A percentile compares a stretch with the other conserved stretches of the same genome.
phyloP scores from a whole-genome alignment of 2,113 vertebrate genomes.

The Sinocyclocheilus rhinocerous region DNA sequence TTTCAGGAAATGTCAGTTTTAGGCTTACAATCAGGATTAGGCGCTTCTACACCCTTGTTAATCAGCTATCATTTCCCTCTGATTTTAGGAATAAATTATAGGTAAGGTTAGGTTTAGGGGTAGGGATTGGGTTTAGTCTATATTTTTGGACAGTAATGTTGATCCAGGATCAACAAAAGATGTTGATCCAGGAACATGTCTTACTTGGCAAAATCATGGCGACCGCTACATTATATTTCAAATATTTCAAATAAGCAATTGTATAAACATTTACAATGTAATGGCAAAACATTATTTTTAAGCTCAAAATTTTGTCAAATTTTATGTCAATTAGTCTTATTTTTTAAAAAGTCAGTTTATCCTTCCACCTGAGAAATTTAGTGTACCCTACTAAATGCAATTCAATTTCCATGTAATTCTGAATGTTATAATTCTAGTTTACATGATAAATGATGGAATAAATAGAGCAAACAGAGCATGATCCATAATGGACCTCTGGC shows the following conservation, averaged over 20 bases:
- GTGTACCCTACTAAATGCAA: background rate
- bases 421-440: background rate
- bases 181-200: no score
- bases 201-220: no score
- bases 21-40: no score
- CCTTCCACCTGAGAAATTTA: background rate
- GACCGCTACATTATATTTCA: background rate
- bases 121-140: no score
- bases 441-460: background rate
- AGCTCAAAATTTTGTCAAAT: background rate
- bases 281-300: background rate
- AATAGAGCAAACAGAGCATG: background rate
- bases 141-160: no score
- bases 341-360: background rate
- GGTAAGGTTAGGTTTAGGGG: no score
- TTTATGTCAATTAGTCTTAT: background rate
- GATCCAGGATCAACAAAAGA: no score
- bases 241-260: background rate
- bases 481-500: constrained; percentile 28
- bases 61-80: no score
- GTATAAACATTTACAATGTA: background rate
- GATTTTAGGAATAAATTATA: no score
- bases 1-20: no score
- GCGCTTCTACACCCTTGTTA: no score
- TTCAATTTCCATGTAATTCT: background rate